Base-by-base conservation (phyloP, 2,888 invertebrate species). In the Steinernema carpocapsae region DNA sequence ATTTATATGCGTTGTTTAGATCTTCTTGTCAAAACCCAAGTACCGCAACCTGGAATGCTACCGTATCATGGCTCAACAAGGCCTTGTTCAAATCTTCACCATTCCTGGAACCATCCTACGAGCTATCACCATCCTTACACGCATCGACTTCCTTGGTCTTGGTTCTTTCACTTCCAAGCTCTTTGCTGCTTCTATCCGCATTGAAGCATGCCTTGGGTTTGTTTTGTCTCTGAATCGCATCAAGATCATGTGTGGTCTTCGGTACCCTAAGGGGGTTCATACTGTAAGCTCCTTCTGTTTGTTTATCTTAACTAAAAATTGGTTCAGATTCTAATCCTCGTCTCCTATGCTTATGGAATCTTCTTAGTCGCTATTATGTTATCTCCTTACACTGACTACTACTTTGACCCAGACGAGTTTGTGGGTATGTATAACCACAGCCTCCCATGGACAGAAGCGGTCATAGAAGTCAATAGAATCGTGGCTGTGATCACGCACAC, bases 31-130 rank as follows among this genome's bases (percentile, higher is more conserved):
- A 1, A 22, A 26, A n/a, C 22, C 17, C 4, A 29, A 64, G 10
- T 64, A 64, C 64, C 64, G 64, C 6, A n/a, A 32, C 29, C 29
- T 64, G 32, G 64, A 64, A 32, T 64, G 64, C 64, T 64, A 64
- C 64, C 64, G 32, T 64, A 64, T 64, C 32, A 64, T 64, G 64
- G 37, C 37, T 10, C 64, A 24, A 26, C 22, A 26, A 19, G 56
- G 56, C 14, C 24, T 56, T 4, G 26, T 26, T 4, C 22, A 56
- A 4, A 17, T 56, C 14, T 22, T 56, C 24, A 56, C 19, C 48
- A 48, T 19, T 4, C 48, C 48, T 3, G 48, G 48, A 48, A 19
- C 48, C 4, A n/a, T 48, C 19, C 17, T 48, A 3, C n/a, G 48
- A 7, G 17, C 19, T 4, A 48, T 17, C 19, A 4, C 19, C 48